A percentile compares a stretch with the other conserved stretches of the same genome.
Conservation (phyloP, 2,797 vertebrate genomes). For the Oceanodroma leucorhoa region DNA sequence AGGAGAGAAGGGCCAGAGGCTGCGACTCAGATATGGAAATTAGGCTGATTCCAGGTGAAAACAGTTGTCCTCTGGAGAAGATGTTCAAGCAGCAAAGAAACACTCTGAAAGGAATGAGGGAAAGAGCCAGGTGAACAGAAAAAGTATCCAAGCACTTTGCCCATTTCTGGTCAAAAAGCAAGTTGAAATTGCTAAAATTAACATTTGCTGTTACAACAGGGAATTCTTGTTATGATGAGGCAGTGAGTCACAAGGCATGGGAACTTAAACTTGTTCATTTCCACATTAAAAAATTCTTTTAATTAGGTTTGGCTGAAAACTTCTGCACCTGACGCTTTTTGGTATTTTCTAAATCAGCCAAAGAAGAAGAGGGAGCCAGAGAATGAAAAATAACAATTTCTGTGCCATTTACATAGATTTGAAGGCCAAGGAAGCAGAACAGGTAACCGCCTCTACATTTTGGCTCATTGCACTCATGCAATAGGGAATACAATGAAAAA, state of each 20-base stretch:
- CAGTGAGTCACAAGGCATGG: constrained; percentile 45
- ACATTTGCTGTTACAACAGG: constrained; percentile 20
- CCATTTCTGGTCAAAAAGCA: neutral
- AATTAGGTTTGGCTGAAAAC: constrained; percentile 56
- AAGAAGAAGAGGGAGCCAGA: neutral
- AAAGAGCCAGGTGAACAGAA: neutral
- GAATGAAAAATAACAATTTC: neutral
- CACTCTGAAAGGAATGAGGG: neutral
- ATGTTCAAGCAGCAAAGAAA: neutral
- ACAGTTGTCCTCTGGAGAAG: neutral
- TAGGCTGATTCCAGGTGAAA: neutral
- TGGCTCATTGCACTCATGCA: neutral
- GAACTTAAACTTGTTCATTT: constrained; percentile 63
- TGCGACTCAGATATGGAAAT: neutral
- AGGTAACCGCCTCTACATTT: neutral
- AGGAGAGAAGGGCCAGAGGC: neutral
- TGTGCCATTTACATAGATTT: neutral
- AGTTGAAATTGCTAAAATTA: constrained; percentile 58
- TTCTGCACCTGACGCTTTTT: constrained; percentile 18
- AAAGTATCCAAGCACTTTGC: constrained; percentile 9
- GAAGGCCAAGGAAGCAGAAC: neutral
- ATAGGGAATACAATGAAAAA: neutral
- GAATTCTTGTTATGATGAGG: constrained; percentile 52
- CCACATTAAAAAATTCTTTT: constrained; percentile 58
- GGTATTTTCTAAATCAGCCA: neutral